Evolutionary conservation across 2,113 vertebrate species (phyloP).

Genomic region (Petroica traversi): DNA sequence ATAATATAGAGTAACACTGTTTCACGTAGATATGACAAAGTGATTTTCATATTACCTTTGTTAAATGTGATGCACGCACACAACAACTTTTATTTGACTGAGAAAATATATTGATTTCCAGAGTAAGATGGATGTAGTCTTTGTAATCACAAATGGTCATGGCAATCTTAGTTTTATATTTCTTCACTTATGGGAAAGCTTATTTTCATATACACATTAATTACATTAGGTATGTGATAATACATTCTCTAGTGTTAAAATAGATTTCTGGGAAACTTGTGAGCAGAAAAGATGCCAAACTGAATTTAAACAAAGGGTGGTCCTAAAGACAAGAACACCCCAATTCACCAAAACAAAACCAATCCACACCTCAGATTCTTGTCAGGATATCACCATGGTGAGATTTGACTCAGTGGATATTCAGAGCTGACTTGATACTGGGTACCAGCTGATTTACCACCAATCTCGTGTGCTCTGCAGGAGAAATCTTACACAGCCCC

Average conservation of each 20-base stretch:
- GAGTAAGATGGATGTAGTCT: constrained; percentile 6
- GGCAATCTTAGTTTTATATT: constrained; percentile 9
- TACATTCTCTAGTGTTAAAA: background rate
- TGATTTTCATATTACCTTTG: constrained; percentile 3
- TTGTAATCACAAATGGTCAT: background rate
- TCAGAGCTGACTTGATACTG: background rate
- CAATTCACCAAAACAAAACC: background rate
- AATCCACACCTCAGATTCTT: background rate
- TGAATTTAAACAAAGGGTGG: background rate
- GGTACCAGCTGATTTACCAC: background rate
- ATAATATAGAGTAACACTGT: background rate
- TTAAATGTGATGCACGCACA: background rate
- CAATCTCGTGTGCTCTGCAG: background rate
- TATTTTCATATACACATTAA: constrained; percentile 29
- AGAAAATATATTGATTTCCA: constrained; percentile 17
- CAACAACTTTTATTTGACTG: constrained; percentile 1
- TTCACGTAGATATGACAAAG: background rate
- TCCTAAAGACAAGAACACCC: background rate
- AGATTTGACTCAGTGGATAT: background rate
- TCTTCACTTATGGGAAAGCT: constrained; percentile 20
- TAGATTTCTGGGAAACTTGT: background rate
- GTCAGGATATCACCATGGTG: background rate
- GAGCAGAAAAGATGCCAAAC: background rate
- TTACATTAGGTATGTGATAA: constrained; percentile 11
- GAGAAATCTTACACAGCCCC: background rate